These are phyloP conservation scores for Muscicapa comitata DNA, from an alignment of 2,797 vertebrate species.

Conservation along the genomic window DNA sequence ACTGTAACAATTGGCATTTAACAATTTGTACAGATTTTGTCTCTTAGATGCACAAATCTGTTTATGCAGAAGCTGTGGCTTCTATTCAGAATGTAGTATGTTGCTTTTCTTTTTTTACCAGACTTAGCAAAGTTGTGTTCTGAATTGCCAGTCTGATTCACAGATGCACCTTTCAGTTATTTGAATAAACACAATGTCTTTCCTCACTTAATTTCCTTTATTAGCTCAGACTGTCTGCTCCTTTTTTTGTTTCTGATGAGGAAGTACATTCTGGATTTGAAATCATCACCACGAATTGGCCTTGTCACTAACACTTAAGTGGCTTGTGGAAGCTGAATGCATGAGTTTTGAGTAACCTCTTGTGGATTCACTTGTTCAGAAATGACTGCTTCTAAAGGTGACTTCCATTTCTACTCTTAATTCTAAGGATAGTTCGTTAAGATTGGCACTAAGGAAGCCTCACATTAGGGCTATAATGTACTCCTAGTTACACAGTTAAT, in stretches of 20 bases:
- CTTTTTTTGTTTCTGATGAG: conserved; percentile 35
- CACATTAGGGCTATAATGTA: neutral
- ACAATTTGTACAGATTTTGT: neutral
- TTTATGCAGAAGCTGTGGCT: conserved; percentile 30
- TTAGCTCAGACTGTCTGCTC: conserved; percentile 10
- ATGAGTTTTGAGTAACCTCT: conserved; percentile 6
- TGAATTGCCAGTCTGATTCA: conserved; percentile 50
- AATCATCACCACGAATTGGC: conserved; percentile 11
- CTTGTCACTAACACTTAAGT: conserved; percentile 28
- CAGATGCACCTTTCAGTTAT: conserved; percentile 49
- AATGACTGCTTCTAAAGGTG: conserved; percentile 23
- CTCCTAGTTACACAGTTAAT: neutral
- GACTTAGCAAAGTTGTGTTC: conserved; percentile 27
- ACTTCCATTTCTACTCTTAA: conserved; percentile 23
- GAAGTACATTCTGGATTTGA: conserved; percentile 18
- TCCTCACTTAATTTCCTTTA: conserved; percentile 8
- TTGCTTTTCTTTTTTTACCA: conserved; percentile 44
- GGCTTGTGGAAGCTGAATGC: conserved; percentile 34
- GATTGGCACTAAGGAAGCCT: neutral
- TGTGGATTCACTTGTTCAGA: conserved; percentile 6
- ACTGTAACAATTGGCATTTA: conserved; percentile 29
- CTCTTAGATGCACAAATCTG: conserved; percentile 42
- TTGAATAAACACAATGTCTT: conserved; percentile 28
- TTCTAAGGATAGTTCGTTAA: neutral
- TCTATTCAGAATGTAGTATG: conserved; percentile 40